Conservation (phyloP, 1,140 invertebrate genomes). For the Anastatus disparis region DNA sequence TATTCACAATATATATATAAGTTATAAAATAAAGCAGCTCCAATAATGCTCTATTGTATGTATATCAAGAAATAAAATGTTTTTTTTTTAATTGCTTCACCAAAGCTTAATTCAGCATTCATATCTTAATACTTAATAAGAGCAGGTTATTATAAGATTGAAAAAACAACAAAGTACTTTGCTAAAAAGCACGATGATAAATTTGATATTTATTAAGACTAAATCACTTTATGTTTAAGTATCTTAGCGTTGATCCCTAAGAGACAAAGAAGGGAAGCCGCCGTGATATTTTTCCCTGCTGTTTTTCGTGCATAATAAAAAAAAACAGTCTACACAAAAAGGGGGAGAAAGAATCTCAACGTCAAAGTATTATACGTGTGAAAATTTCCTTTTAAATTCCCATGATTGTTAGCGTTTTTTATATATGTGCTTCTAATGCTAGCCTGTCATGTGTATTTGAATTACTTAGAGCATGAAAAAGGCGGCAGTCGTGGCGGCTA, state of each 20-base stretch:
- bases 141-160: no score
- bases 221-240: not conserved
- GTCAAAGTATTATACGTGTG: conserved; percentile 23
- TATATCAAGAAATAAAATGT: no score
- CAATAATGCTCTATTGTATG: no score
- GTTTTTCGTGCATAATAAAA: not conserved
- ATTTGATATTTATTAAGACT: not conserved
- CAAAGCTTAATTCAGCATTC: no score
- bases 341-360: not conserved
- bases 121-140: no score
- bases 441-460: conserved; percentile 12
- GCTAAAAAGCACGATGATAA: no score
- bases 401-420: conserved; percentile 33
- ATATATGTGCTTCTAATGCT: not conserved
- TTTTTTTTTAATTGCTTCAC: no score
- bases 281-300: not conserved
- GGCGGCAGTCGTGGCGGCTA: conserved; percentile 1
- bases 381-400: conserved; percentile 33
- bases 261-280: not conserved
- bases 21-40: no score
- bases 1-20: no score
- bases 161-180: no score
- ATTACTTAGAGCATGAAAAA: conserved; percentile 29
- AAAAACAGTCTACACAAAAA: no score
- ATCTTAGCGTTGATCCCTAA: not conserved